Percentiles rank a stretch among this genome's conserved stretches.
Evolutionary conservation across 2,797 vertebrate species (phyloP).

Genomic region (Malacoctenus gilli): DNA sequence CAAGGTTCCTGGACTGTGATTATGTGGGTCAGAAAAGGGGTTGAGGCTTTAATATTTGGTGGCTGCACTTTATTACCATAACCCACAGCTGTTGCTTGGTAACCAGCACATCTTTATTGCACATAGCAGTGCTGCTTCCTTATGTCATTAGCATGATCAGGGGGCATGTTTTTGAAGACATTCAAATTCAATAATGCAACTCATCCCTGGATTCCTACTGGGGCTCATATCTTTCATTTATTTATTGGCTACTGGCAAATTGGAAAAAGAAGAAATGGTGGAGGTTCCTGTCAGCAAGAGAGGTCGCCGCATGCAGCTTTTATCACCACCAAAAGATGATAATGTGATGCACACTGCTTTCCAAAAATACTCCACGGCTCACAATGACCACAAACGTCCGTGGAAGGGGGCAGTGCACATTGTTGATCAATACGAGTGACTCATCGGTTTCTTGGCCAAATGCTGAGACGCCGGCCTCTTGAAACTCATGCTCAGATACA

Average conservation of each 20-base stretch:
- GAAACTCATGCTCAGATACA: conserved; percentile 6
- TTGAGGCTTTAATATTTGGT: conserved; percentile 26
- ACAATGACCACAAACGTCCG: conserved; percentile 8
- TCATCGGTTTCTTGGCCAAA: conserved; percentile 40
- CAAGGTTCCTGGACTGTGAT: conserved; percentile 9
- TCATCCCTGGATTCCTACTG: neutral
- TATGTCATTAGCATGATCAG: neutral
- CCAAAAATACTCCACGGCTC: conserved; percentile 1
- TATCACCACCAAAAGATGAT: neutral
- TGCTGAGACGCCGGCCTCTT: conserved; percentile 41
- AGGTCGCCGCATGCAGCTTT: conserved; percentile 3
- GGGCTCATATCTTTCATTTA: neutral
- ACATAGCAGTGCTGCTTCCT: neutral
- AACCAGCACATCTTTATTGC: conserved; percentile 28
- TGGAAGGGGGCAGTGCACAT: neutral
- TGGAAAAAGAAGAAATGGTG: neutral
- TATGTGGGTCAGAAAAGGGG: conserved; percentile 18
- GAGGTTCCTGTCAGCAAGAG: neutral
- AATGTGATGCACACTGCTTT: neutral
- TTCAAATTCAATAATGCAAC: neutral
- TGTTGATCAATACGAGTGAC: conserved; percentile 36
- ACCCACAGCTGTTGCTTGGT: conserved; percentile 33
- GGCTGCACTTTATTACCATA: conserved; percentile 20
- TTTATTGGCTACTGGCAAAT: neutral
- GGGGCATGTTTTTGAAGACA: neutral